Percentiles rank a stretch among this genome's conserved stretches.
Evolutionary conservation across 2,888 invertebrate genomes (phyloP).

Genomic region (Xestia c-nigrum): DNA sequence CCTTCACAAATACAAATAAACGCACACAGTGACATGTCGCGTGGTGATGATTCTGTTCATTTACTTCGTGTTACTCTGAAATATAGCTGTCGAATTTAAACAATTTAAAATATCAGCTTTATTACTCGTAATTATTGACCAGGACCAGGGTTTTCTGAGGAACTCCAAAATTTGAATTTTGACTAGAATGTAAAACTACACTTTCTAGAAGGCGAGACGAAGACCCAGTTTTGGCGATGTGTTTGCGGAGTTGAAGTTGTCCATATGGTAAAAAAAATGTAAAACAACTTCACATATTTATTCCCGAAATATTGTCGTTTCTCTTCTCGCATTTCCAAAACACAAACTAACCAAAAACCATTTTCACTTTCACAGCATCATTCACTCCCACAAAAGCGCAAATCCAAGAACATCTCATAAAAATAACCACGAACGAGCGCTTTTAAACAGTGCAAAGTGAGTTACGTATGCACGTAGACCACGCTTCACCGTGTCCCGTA

Average conservation of each 20-base stretch:
- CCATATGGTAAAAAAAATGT: background rate
- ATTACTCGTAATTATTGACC: no score
- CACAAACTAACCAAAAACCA: background rate
- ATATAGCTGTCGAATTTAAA: no score
- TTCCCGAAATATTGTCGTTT: no score
- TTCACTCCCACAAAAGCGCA: background rate
- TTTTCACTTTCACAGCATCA: background rate
- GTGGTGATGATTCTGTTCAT: no score
- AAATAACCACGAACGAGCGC: slow-evolving; percentile 66
- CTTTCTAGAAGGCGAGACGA: background rate
- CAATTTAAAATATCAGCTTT: no score
- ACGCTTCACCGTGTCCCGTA: slow-evolving; percentile 70
- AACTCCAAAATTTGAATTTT: no score
- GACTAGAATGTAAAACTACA: no score
- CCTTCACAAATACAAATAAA: no score
- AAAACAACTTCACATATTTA: background rate
- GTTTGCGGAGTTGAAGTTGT: background rate
- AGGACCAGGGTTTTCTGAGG: no score
- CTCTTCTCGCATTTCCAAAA: background rate
- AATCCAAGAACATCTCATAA: slow-evolving; percentile 33
- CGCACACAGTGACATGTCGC: no score
- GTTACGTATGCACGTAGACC: slow-evolving; percentile 77
- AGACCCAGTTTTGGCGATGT: background rate
- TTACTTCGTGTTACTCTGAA: no score
- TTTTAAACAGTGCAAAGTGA: slow-evolving; percentile 79